Conservation (phyloP, 1,140 invertebrate species). For the Coenobita brevimanus region DNA sequence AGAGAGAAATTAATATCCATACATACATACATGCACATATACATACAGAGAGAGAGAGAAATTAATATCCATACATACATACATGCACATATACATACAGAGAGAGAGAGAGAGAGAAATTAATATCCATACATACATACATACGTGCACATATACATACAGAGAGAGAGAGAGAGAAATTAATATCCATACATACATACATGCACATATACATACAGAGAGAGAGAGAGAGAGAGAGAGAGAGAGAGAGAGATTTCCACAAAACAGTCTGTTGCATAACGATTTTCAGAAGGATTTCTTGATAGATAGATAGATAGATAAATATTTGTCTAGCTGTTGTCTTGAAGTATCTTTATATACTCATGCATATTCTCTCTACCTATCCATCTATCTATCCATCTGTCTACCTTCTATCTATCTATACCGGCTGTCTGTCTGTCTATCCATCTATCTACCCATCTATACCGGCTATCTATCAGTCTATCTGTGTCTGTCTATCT, state of each 20-base stretch:
- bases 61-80: background rate
- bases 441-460: too few species aligned
- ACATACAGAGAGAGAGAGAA: too few species aligned
- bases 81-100: conserved; percentile 19
- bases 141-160: conserved; percentile 31
- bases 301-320: conserved; percentile 22
- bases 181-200: background rate
- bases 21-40: background rate
- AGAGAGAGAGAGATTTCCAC: too few species aligned
- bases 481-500: too few species aligned
- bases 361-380: too few species aligned
- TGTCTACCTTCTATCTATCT: too few species aligned
- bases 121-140: conserved; percentile 24
- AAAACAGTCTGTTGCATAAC: too few species aligned
- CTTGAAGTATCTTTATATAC: too few species aligned
- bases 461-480: too few species aligned
- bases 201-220: background rate
- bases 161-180: conserved; percentile 22
- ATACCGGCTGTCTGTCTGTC: too few species aligned
- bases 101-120: background rate
- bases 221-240: too few species aligned
- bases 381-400: too few species aligned
- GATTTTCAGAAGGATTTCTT: background rate
- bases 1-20: background rate
- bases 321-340: conserved; percentile 22